Conservation (phyloP, 2,888 invertebrate species). For the Argynnis bischoffii region DNA sequence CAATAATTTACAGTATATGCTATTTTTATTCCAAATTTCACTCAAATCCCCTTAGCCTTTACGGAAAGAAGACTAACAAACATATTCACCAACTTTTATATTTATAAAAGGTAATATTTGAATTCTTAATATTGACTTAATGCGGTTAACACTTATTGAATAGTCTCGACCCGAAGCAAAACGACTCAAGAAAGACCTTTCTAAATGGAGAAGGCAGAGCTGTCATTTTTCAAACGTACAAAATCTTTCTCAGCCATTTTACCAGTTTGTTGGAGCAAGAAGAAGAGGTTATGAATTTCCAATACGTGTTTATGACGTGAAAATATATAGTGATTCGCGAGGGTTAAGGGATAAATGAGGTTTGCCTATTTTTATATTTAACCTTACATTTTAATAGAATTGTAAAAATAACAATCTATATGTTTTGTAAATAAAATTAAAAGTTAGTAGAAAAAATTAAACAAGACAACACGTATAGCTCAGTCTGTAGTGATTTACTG, state of each 20-base stretch:
- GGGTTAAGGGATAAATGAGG: conserved; percentile 29
- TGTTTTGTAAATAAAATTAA: not conserved
- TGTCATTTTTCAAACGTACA: conserved; percentile 38
- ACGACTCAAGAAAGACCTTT: conserved; percentile 24
- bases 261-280: conserved; percentile 32
- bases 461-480: too few species aligned
- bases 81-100: not conserved
- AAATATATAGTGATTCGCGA: conserved; percentile 32
- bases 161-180: conserved; percentile 3
- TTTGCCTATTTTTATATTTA: conserved; percentile 26
- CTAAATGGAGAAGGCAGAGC: conserved; percentile 29
- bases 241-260: conserved; percentile 34
- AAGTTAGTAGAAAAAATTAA: not conserved
- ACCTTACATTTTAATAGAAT: conserved; percentile 26
- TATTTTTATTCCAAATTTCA: too few species aligned
- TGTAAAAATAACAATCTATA: not conserved
- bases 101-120: conserved; percentile 21
- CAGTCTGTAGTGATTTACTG: too few species aligned
- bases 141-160: conserved; percentile 19
- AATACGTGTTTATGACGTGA: conserved; percentile 38
- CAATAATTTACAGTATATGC: too few species aligned
- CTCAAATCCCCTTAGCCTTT: too few species aligned
- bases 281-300: conserved; percentile 38
- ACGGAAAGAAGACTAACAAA: too few species aligned
- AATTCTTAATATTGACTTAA: conserved; percentile 17